These are phyloP conservation scores for Argyrosomus japonicus DNA, from an alignment of 2,113 vertebrate species.

Conservation along the genomic window DNA sequence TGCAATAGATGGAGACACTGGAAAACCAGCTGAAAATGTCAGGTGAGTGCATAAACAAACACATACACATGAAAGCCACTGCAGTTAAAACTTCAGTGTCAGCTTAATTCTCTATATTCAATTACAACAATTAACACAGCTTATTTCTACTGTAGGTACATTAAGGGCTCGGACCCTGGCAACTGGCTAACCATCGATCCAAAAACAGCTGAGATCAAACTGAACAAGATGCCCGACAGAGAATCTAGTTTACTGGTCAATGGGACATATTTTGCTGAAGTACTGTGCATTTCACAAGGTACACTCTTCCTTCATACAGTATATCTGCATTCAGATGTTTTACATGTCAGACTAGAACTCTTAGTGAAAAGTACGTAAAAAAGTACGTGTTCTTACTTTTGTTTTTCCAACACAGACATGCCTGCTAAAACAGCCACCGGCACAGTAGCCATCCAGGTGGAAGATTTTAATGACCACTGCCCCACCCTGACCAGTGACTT, in stretches of 20 bases:
- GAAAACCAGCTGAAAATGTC: conserved; percentile 86
- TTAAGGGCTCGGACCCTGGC: conserved; percentile 86
- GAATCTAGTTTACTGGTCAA: conserved; percentile 86
- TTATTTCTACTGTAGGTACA: conserved; percentile 82
- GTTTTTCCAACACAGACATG: conserved; percentile 53
- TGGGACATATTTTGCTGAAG: conserved; percentile 87
- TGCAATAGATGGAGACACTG: conserved; percentile 89
- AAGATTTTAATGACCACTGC: conserved; percentile 93
- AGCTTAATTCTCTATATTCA: background rate
- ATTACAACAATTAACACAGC: background rate
- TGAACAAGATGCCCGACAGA: conserved; percentile 87
- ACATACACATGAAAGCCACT: background rate
- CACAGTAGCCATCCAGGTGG: conserved; percentile 87
- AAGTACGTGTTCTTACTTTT: conserved; percentile 13
- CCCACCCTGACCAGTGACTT: conserved; percentile 82
- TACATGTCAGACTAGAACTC: background rate
- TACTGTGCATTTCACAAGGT: conserved; percentile 89
- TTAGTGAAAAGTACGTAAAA: background rate
- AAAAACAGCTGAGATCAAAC: conserved; percentile 86
- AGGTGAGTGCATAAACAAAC: conserved; percentile 79
- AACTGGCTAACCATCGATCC: conserved; percentile 90
- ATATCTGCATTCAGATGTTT: background rate
- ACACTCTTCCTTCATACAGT: conserved; percentile 46
- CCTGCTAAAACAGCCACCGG: conserved; percentile 90
- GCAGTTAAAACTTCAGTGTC: background rate